Evolutionary conservation across 2,888 invertebrate species (phyloP).

Genomic region (Drosophila merina): DNA sequence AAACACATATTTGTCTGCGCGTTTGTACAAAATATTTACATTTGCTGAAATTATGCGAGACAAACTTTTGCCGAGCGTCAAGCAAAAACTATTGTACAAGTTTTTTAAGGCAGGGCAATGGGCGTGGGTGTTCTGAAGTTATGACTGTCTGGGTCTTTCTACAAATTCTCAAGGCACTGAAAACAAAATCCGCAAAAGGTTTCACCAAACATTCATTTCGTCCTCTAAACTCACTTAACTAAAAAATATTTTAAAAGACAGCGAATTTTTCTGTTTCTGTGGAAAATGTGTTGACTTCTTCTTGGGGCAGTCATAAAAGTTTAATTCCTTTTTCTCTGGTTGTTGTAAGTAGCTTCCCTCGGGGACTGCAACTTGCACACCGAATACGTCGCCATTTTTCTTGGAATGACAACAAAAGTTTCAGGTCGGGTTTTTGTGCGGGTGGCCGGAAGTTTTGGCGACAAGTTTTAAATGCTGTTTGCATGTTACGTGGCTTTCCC

Average conservation of each 20-base stretch:
- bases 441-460: constrained; percentile 35
- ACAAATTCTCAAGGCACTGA: not conserved
- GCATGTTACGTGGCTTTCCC: constrained; percentile 69
- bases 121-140: constrained; percentile 20
- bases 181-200: not conserved
- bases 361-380: constrained; percentile 62
- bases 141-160: constrained; percentile 15
- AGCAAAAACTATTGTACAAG: constrained; percentile 63
- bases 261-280: not conserved
- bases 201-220: not conserved
- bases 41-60: constrained; percentile 69
- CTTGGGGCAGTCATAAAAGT: constrained; percentile 63
- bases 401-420: constrained; percentile 70
- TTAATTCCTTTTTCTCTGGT: constrained; percentile 38
- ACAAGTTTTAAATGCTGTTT: constrained; percentile 81
- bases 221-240: not conserved
- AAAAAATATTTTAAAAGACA: not conserved
- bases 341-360: constrained; percentile 69
- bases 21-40: constrained; percentile 68
- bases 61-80: constrained; percentile 59
- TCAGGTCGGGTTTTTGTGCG: constrained; percentile 39
- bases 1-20: constrained; percentile 37
- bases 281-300: constrained; percentile 55
- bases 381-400: constrained; percentile 63
- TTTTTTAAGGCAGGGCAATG: constrained; percentile 22